phyloP scores from a whole-genome alignment of 2,797 vertebrate genomes.

The Paramormyrops hopkinsi region DNA sequence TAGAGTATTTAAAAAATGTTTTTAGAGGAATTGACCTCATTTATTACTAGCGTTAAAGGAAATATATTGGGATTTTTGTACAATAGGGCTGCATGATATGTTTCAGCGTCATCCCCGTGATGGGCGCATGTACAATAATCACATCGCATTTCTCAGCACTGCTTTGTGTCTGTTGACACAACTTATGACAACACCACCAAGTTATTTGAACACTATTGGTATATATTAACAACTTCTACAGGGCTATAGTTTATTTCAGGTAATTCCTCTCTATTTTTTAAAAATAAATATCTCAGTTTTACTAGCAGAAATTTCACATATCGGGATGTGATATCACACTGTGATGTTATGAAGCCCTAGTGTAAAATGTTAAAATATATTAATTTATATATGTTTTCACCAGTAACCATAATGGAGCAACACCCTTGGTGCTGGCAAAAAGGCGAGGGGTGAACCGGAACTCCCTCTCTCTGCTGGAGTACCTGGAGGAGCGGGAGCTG shows the following conservation, averaged over 20 bases:
- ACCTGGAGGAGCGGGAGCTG: conserved; percentile 77
- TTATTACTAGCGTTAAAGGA: neutral
- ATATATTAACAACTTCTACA: neutral
- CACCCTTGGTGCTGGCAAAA: conserved; percentile 75
- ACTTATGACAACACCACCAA: neutral
- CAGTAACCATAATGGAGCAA: conserved; percentile 82
- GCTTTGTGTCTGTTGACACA: neutral
- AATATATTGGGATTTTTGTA: neutral
- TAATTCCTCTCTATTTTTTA: neutral
- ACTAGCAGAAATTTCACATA: neutral
- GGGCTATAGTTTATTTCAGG: neutral
- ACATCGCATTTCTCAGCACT: neutral
- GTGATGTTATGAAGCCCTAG: neutral
- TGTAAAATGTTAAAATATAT: neutral
- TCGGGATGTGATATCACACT: neutral
- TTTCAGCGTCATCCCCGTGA: neutral
- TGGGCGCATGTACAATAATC: neutral
- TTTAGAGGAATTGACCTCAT: neutral
- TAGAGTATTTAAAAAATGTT: neutral
- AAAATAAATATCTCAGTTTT: neutral
- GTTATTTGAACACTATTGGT: neutral
- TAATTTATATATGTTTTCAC: conserved; percentile 44
- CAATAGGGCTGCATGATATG: neutral
- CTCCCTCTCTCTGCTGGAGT: conserved; percentile 74
- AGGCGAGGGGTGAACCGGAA: conserved; percentile 78